Percentiles rank a stretch among this genome's conserved stretches.
Evolutionary conservation across 2,888 invertebrate species (phyloP).

Genomic region (Metacarcinus magister): DNA sequence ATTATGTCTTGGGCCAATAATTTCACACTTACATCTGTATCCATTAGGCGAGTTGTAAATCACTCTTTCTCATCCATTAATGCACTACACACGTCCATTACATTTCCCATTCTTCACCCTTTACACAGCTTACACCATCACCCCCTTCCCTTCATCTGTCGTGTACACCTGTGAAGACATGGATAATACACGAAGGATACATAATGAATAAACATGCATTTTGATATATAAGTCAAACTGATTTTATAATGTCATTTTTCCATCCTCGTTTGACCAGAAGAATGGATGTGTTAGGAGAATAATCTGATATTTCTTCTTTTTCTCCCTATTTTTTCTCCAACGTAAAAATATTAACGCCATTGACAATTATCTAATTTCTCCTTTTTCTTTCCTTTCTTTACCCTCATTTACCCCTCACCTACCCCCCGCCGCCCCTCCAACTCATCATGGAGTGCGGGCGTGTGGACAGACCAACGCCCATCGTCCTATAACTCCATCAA

Average conservation of each 20-base stretch:
- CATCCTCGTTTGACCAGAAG: too few relatives aligned
- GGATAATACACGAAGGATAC: too few relatives aligned
- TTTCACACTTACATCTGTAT: conserved; percentile 33
- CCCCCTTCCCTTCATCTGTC: neutral
- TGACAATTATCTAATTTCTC: neutral
- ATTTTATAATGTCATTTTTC: neutral
- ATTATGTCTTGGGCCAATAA: conserved; percentile 31
- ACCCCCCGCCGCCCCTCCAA: neutral
- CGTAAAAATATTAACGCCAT: neutral
- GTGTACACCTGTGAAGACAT: neutral
- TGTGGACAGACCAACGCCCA: neutral
- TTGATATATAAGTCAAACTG: too few relatives aligned
- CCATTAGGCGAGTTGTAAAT: neutral
- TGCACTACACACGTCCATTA: neutral
- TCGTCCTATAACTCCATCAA: conserved; percentile 52
- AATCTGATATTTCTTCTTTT: too few relatives aligned
- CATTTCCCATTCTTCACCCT: neutral
- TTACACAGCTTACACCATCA: neutral
- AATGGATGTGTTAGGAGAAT: too few relatives aligned
- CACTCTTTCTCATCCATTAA: conserved; percentile 21
- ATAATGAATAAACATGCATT: too few relatives aligned
- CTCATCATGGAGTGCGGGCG: neutral
- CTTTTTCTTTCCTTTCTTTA: neutral
- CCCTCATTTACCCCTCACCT: neutral
- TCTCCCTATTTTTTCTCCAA: neutral